These are phyloP conservation scores for Bovichtus diacanthus DNA, from an alignment of 2,797 vertebrate genomes.

Conservation along the genomic window DNA sequence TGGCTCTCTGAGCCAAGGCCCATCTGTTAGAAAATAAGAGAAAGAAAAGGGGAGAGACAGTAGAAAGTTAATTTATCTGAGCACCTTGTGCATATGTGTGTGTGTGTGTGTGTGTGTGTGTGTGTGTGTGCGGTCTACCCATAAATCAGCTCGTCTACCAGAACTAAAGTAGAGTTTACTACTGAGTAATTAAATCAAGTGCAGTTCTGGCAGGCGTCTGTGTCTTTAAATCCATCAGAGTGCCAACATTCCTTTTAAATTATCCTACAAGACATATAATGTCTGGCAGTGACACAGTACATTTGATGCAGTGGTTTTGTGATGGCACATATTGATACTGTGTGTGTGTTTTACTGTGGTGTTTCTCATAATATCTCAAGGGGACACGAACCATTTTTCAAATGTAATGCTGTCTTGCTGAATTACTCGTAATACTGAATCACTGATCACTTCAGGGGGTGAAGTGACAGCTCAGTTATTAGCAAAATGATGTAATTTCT, in stretches of 20 bases:
- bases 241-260: conserved; percentile 73
- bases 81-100: conserved; percentile 36
- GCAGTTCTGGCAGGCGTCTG: conserved; percentile 60
- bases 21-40: conserved; percentile 75
- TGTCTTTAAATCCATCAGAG: conserved; percentile 46
- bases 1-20: conserved; percentile 85
- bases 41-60: conserved; percentile 39
- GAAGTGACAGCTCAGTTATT: conserved; percentile 7
- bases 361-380: conserved; percentile 15
- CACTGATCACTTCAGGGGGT: conserved; percentile 12
- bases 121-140: conserved; percentile 34
- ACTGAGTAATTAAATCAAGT: conserved; percentile 75
- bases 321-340: conserved; percentile 3
- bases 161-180: conserved; percentile 58
- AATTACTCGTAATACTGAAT: conserved; percentile 12
- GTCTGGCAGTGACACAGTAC: conserved; percentile 36
- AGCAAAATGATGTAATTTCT: conserved; percentile 2
- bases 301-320: conserved; percentile 38
- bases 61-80: conserved; percentile 56
- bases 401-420: neutral
- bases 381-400: conserved; percentile 12
- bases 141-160: conserved; percentile 68
- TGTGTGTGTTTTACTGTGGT: conserved; percentile 13
- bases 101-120: conserved; percentile 13
- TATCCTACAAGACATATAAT: conserved; percentile 52